Conservation (phyloP, 2,888 invertebrate genomes). For the Malthinus flaveolus region DNA sequence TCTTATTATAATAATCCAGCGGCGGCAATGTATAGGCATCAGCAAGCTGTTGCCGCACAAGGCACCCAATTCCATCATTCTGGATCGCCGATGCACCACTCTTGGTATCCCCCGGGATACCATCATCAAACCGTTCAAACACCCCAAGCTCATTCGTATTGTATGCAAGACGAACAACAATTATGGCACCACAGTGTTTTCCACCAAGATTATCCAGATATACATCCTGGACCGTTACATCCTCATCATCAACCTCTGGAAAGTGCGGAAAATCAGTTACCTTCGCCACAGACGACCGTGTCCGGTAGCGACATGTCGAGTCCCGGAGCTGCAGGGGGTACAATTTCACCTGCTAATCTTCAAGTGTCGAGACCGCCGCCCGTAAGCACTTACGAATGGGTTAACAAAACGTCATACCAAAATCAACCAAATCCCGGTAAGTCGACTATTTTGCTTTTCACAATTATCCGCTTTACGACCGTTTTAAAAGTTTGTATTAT, state of each 20-base stretch:
- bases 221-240: conserved; percentile 57
- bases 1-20: conserved; percentile 74
- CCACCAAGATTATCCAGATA: conserved; percentile 55
- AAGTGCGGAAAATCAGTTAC: conserved; percentile 50
- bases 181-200: conserved; percentile 56
- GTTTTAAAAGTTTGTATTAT: neutral
- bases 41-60: conserved; percentile 55
- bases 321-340: conserved; percentile 55
- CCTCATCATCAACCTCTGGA: conserved; percentile 50
- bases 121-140: conserved; percentile 52
- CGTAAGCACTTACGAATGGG: conserved; percentile 86
- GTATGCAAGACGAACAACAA: conserved; percentile 54
- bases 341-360: conserved; percentile 49
- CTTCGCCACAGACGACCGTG: conserved; percentile 64
- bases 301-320: conserved; percentile 66
- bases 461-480: conserved; percentile 2
- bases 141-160: conserved; percentile 37
- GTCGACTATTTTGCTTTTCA: conserved; percentile 32
- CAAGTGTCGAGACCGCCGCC: conserved; percentile 66
- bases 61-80: conserved; percentile 57
- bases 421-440: conserved; percentile 84
- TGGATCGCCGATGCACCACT: conserved; percentile 35
- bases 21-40: conserved; percentile 53
- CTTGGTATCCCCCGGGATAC: conserved; percentile 57
- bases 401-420: conserved; percentile 87